phyloP scores from a whole-genome alignment of 2,797 vertebrate species.

The Lindbergichthys nudifrons region DNA sequence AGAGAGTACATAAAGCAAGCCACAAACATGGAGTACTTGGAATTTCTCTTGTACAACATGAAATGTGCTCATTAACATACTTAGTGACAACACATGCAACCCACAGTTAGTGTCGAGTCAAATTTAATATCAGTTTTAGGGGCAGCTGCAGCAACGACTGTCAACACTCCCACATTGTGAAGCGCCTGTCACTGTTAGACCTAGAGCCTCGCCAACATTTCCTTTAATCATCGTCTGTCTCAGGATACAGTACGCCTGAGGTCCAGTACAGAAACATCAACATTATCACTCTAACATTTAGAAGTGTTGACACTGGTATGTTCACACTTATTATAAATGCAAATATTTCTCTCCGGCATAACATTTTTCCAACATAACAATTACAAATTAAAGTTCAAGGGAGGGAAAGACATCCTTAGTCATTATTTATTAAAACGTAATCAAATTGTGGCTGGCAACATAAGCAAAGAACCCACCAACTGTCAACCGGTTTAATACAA shows the following conservation, averaged over 20 bases:
- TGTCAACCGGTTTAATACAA: background rate
- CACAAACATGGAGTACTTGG: background rate
- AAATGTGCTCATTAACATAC: background rate
- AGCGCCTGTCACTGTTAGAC: slow-evolving; percentile 22
- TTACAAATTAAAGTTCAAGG: background rate
- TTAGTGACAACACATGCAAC: slow-evolving; percentile 25
- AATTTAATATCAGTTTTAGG: slow-evolving; percentile 25
- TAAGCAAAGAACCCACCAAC: slow-evolving; percentile 2
- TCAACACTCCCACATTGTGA: slow-evolving; percentile 33
- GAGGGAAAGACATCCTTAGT: background rate
- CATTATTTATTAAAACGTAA: background rate
- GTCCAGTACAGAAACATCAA: background rate
- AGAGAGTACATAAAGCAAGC: background rate
- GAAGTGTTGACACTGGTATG: background rate
- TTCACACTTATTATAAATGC: too few species aligned
- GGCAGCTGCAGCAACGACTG: slow-evolving; percentile 11
- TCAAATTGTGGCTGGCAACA: background rate
- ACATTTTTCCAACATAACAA: background rate
- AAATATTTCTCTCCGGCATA: background rate
- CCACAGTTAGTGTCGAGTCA: slow-evolving; percentile 4
- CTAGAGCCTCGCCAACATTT: background rate
- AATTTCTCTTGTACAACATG: too few species aligned
- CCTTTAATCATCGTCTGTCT: too few species aligned
- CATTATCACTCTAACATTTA: background rate
- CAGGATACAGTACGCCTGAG: too few species aligned